These are phyloP conservation scores for Agrotis segetum DNA, from an alignment of 2,888 invertebrate species.

Conservation along the genomic window DNA sequence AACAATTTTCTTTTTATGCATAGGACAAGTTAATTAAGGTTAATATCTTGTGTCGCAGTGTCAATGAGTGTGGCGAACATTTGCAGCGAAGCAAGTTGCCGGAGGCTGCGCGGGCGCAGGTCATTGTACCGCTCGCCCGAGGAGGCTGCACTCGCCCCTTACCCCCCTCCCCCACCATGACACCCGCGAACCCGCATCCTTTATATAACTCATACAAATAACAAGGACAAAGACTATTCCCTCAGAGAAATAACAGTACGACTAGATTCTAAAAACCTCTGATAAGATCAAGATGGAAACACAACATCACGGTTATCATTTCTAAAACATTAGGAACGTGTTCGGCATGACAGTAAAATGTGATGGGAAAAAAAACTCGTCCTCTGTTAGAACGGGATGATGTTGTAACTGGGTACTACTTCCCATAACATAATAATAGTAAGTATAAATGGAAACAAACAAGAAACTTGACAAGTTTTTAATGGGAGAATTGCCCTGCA, in stretches of 20 bases:
- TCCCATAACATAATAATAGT: neutral
- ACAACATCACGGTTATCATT: slow-evolving; percentile 18
- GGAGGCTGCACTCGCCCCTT: slow-evolving; percentile 81
- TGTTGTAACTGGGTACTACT: slow-evolving; percentile 26
- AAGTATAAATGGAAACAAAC: slow-evolving; percentile 7
- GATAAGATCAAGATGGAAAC: slow-evolving; percentile 19
- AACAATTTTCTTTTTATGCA: slow-evolving; percentile 48
- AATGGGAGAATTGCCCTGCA: too few species aligned
- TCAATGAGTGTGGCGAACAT: slow-evolving; percentile 79
- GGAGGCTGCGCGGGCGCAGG: slow-evolving; percentile 82
- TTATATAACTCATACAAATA: slow-evolving; percentile 68
- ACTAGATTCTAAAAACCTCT: slow-evolving; percentile 5
- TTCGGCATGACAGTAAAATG: slow-evolving; percentile 23
- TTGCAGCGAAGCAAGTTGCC: slow-evolving; percentile 76
- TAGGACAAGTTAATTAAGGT: slow-evolving; percentile 71
- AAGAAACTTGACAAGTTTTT: neutral
- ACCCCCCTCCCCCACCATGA: slow-evolving; percentile 67
- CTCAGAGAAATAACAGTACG: slow-evolving; percentile 11
- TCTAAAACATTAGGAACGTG: slow-evolving; percentile 25
- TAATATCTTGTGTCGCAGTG: slow-evolving; percentile 69
- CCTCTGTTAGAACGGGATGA: neutral
- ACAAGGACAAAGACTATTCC: slow-evolving; percentile 50
- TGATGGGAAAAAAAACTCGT: slow-evolving; percentile 17
- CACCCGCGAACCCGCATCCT: slow-evolving; percentile 75
- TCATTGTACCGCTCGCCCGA: slow-evolving; percentile 82